These are phyloP conservation scores for Whitmania pigra DNA, from an alignment of 1,140 invertebrate genomes.

Conservation along the genomic window DNA sequence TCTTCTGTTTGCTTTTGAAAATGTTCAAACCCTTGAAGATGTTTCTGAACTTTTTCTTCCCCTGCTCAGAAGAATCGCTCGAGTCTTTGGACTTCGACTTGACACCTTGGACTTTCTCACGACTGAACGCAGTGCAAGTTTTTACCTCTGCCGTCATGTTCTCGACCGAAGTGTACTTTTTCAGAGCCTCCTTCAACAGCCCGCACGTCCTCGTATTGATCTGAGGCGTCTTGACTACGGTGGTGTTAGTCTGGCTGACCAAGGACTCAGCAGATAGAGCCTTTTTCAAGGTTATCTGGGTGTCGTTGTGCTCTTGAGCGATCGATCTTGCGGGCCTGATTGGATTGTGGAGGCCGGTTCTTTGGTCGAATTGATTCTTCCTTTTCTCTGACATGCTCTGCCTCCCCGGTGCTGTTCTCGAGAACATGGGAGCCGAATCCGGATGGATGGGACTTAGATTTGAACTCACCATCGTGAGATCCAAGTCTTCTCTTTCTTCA, in stretches of 20 bases:
- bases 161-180: constrained; percentile 16
- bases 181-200: constrained; percentile 2
- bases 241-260: constrained; percentile 5
- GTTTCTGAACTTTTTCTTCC: constrained; percentile 2
- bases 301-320: constrained; percentile 11
- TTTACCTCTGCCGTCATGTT: background rate
- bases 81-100: background rate
- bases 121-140: background rate
- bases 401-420: constrained; percentile 76
- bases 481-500: too few species aligned
- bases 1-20: constrained; percentile 7
- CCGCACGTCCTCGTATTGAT: background rate
- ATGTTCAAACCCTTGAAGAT: background rate
- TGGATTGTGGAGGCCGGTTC: constrained; percentile 83
- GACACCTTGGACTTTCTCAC: background rate
- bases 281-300: constrained; percentile 15
- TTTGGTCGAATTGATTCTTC: constrained; percentile 64
- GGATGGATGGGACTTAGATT: constrained; percentile 56
- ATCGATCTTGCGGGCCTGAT: constrained; percentile 54
- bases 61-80: background rate
- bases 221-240: constrained; percentile 1
- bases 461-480: background rate
- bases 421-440: constrained; percentile 53
- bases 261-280: constrained; percentile 9
- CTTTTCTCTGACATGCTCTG: constrained; percentile 95